These are phyloP conservation scores for Spilogale gracilis DNA, from an alignment of 2,113 vertebrate genomes.

Conservation along the genomic window DNA sequence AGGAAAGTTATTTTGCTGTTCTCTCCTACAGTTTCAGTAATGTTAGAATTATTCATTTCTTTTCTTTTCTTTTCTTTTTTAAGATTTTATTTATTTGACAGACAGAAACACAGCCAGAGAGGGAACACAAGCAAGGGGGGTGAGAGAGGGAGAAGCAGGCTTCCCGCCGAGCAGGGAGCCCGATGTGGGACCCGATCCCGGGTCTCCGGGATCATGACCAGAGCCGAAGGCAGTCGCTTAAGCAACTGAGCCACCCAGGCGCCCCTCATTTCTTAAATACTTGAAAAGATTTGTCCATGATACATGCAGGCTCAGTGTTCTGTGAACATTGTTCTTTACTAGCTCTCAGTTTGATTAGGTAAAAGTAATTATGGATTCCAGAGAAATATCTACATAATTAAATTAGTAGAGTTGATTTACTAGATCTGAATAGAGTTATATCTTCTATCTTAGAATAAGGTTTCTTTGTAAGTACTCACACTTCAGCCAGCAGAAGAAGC, in stretches of 20 bases:
- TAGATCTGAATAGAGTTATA: background rate
- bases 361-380: background rate
- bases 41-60: conserved; percentile 26
- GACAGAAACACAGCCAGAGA: too few species aligned
- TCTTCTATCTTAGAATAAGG: background rate
- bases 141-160: too few species aligned
- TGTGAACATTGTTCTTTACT: background rate
- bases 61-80: too few species aligned
- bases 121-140: too few species aligned
- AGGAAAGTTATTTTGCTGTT: background rate
- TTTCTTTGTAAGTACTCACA: background rate
- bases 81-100: too few species aligned
- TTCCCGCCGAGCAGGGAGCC: too few species aligned
- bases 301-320: background rate
- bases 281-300: background rate
- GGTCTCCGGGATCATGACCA: too few species aligned
- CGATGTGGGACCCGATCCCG: too few species aligned
- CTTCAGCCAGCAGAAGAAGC: background rate
- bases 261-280: background rate
- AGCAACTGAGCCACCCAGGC: too few species aligned
- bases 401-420: background rate
- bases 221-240: too few species aligned
- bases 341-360: background rate
- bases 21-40: background rate
- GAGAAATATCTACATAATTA: background rate